Evolutionary conservation across 1,140 invertebrate species (phyloP), one percentile per base, ranked within the genome.

Genomic region (Drosophila persimilis): DNA sequence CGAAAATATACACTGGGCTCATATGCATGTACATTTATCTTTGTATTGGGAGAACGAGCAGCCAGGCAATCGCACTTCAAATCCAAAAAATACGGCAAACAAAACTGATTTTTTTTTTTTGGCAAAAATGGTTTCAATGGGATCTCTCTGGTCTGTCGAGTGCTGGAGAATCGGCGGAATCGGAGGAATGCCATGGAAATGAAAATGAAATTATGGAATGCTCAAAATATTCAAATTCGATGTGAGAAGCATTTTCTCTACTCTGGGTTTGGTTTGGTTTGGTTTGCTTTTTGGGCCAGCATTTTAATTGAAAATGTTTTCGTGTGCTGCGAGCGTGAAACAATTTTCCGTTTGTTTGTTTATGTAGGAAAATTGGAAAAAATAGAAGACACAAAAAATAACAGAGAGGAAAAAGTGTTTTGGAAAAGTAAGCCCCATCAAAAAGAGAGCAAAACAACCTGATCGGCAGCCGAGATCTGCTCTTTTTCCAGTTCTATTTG

Each of bases 221-320:
- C 73, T 77, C 67, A 73, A 70, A 70, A 78, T 77, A 80, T 80
- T 80, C 55, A 73, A 80, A 81, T 73, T 81, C 78, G 59, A 76
- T 77, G 78, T 51, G 79, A 70, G 64, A 77, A 73, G 61, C 73
- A 47, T 64, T 78, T 73, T 73, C 57, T 56, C 20, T 48, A 44
- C 73, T 58, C 22, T 29, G 35, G 51, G 15, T 70, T 70, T 69
- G 52, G 41, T 70, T 70, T 69, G 52, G 41, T 70, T 77, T 47
- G 64, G 54, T 64, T 80, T 73, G 63, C 54, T 73, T 79, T 84
- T 59, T 67, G 62, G 45, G 55, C 45, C 66, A 67, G 50, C 58
- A 77, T 67, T 81, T 67, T 64, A 80, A 80, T 85, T 80, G 81
- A 75, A 86, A 85, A 86, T 80, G 79, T 85, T 85, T 88, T 86